A percentile compares a stretch with the other conserved stretches of the same genome.
These are phyloP conservation scores for Podargus strigoides DNA, from an alignment of 2,797 vertebrate species.

Conservation along the genomic window DNA sequence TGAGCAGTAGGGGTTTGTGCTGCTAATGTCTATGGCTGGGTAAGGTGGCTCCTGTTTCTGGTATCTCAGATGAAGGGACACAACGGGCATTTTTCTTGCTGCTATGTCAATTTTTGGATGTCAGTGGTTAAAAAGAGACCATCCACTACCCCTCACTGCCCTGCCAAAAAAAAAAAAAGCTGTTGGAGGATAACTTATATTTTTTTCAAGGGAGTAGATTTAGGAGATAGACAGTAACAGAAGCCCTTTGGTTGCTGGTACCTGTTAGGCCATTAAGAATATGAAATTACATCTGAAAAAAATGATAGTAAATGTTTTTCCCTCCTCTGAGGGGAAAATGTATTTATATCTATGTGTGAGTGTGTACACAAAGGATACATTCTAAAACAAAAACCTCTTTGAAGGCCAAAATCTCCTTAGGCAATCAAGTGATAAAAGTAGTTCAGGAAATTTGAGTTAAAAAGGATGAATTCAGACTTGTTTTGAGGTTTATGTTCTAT, in stretches of 20 bases:
- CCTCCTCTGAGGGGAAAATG: neutral
- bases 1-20: neutral
- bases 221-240: neutral
- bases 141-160: rapidly evolving
- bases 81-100: neutral
- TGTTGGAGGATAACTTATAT: neutral
- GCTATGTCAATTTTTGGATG: rapidly evolving
- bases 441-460: neutral
- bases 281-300: neutral
- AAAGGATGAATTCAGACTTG: neutral
- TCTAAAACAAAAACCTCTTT: neutral
- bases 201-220: neutral
- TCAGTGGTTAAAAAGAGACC: neutral
- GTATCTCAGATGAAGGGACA: neutral
- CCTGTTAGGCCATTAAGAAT: neutral
- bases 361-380: too few species aligned
- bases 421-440: neutral
- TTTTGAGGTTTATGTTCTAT: neutral
- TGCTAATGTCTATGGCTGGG: neutral
- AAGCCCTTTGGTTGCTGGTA: neutral
- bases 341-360: neutral
- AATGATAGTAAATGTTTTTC: neutral
- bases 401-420: neutral
- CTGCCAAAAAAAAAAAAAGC: too few species aligned
- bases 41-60: neutral